These are phyloP conservation scores for Pseudococcus viburni DNA, from an alignment of 2,888 invertebrate species.

Conservation along the genomic window DNA sequence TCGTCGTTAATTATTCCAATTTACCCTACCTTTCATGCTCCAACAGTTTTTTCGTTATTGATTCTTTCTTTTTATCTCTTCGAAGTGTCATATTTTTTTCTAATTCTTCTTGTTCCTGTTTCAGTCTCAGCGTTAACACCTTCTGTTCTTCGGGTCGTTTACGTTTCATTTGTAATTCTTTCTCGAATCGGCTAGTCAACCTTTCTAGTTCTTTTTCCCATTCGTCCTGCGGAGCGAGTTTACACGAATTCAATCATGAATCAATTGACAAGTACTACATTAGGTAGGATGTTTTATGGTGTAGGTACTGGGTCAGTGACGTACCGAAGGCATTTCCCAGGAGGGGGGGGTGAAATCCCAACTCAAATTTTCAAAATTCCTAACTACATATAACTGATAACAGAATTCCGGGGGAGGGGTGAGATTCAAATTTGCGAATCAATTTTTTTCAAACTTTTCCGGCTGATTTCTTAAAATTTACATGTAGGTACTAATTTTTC, in stretches of 20 bases:
- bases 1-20: conserved; percentile 20
- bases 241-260: no score
- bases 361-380: no score
- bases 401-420: no score
- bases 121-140: conserved; percentile 86
- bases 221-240: conserved; percentile 81
- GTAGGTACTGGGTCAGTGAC: no score
- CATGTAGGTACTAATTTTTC: no score
- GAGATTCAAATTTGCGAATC: no score
- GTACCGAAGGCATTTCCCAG: no score
- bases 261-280: neutral
- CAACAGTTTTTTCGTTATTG: conserved; percentile 90
- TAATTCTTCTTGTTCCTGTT: conserved; percentile 92
- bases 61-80: conserved; percentile 93
- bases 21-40: conserved; percentile 87
- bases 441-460: no score
- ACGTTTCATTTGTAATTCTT: conserved; percentile 88
- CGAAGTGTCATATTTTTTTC: conserved; percentile 96
- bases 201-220: conserved; percentile 96
- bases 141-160: conserved; percentile 87
- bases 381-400: no score
- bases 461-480: no score
- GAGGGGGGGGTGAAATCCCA: no score
- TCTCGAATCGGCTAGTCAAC: conserved; percentile 90
- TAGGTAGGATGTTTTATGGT: no score